Evolutionary conservation across 2,113 vertebrate genomes (phyloP), one percentile per base, ranked within the genome.

Genomic region (Pelvicachromis taeniatus): DNA sequence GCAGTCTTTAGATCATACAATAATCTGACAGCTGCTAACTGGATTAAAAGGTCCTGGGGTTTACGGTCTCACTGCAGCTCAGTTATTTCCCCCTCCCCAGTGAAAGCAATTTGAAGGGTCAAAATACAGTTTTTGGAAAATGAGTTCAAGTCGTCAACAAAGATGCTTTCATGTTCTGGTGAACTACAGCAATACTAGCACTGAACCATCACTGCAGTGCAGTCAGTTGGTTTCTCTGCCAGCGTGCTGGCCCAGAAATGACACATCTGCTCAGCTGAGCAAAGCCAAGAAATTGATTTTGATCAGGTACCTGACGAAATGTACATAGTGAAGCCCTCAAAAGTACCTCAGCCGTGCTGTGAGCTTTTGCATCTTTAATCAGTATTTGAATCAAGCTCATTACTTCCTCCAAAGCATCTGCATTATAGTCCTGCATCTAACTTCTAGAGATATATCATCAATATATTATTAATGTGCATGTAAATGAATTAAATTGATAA

Each of bases 201-300:
- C 50, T 80, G 53, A 80, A 54, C 53, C 83, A 50, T 50, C 55
- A 81, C 6, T 68, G 17, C 40, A 61, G 55, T 19, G 26, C 38
- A 23, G 55, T 86, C 50, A 81, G 89, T n/a, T n/a, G n/a, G n/a
- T 78, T 88, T 40, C 33, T 83, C 29, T 26, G 87, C 56, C 73
- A 85, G 42, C 4, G 3, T 31, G 4, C 21, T 77, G 85, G 81
- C 70, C 85, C 78, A 82, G 65, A 89, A 61, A 82, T 81, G 84
- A 85, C 84, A 84, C 79, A 77, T 86, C 78, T 88, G 81, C 82
- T 86, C 81, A 68, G 26, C 63, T 84, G 83, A 86, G 78, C 56
- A 80, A 86, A 88, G 50, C 80, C 68, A 78, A 55, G 13, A 65
- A 78, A 92, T 88, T 26, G 84, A 86, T 85, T 92, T 75, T 85